Evolutionary conservation across 2,113 vertebrate species (phyloP).

Genomic region (Leptobrachium ailaonicum): DNA sequence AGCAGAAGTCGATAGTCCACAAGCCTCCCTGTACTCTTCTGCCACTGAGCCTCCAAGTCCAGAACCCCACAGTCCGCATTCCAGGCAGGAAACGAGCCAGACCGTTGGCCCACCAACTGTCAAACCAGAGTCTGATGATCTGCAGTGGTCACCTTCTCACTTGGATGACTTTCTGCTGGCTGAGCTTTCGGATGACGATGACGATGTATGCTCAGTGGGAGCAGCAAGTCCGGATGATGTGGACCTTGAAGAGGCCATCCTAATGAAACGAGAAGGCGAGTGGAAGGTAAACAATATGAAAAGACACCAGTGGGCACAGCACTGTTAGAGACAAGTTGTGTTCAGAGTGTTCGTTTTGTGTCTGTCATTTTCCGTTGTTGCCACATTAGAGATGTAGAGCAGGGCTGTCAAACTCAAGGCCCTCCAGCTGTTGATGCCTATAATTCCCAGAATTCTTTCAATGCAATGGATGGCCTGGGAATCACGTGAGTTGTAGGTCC

Average conservation of each 20-base stretch:
- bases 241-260: conserved; percentile 37
- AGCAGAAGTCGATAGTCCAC: conserved; percentile 11
- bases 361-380: not conserved
- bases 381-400: no score
- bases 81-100: not conserved
- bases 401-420: no score
- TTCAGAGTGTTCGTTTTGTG: not conserved
- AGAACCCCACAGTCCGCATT: conserved; percentile 5
- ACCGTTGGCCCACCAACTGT: not conserved
- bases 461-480: no score
- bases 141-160: conserved; percentile 45
- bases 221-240: conserved; percentile 37
- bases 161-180: conserved; percentile 36
- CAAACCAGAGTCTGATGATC: conserved; percentile 29
- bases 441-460: no score
- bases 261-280: conserved; percentile 35
- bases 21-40: conserved; percentile 7
- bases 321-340: no score
- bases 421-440: no score
- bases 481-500: no score
- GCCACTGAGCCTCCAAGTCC: conserved; percentile 21
- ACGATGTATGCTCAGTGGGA: conserved; percentile 22
- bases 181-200: conserved; percentile 23
- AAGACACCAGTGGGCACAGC: not conserved
- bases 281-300: conserved; percentile 9